Evolutionary conservation across 2,888 invertebrate genomes (phyloP).

Genomic region (Hecatera dysodea): DNA sequence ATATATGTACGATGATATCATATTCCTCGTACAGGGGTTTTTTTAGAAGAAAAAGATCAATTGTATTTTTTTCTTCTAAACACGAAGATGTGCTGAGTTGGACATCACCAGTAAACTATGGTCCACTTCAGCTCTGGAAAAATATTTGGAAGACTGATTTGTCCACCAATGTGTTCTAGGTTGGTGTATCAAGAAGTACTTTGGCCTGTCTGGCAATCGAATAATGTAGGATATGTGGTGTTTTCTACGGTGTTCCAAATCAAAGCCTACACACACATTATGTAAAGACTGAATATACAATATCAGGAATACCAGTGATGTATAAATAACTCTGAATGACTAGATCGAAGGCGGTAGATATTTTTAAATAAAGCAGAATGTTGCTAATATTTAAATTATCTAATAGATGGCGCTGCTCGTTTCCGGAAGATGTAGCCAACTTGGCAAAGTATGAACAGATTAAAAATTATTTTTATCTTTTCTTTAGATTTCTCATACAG

Average conservation of each 20-base stretch:
- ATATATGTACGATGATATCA: too few relatives aligned
- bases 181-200: neutral
- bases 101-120: neutral
- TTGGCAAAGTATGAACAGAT: constrained; percentile 4
- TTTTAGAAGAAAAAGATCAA: too few relatives aligned
- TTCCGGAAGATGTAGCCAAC: constrained; percentile 55
- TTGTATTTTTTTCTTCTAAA: neutral
- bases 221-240: neutral
- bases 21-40: too few relatives aligned
- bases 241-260: neutral
- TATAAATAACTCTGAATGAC: constrained; percentile 49
- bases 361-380: constrained; percentile 46
- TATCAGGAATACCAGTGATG: constrained; percentile 2
- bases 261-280: neutral
- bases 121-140: neutral
- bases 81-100: neutral
- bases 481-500: neutral
- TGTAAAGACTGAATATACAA: constrained; percentile 1
- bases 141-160: neutral
- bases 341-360: constrained; percentile 40
- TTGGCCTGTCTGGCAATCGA: neutral
- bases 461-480: neutral
- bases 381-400: constrained; percentile 13
- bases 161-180: neutral
- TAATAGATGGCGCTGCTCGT: constrained; percentile 58